Base-by-base conservation (phyloP, 2,888 invertebrate genomes). In the Fragum sueziense region DNA sequence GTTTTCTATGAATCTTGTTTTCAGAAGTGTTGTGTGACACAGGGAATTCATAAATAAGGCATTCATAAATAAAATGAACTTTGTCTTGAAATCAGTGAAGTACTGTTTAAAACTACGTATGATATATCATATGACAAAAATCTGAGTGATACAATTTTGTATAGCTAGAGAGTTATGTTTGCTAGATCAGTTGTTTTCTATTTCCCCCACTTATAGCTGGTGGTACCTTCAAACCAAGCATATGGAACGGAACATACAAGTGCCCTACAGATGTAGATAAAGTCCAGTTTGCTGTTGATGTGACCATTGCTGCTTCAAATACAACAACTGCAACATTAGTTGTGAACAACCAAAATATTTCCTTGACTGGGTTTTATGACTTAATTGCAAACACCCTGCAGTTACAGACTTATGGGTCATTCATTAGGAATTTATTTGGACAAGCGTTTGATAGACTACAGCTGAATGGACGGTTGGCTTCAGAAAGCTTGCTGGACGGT, bases 161-260 rank as follows among this genome's bases (percentile, higher is more conserved):
- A n/a, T n/a, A n/a, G 47, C 47, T 47, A 47, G 47, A 9, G 37
- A 6, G 37, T 20, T n/a, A 47, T 47, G 47, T 47, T 4, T 47
- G 47, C 47, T 47, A 47, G 47, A n/a, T n/a, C n/a, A n/a, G n/a
- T n/a, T n/a, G n/a, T 47, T 4, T 47, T 4, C 7, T 4, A 47
- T n/a, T 47, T 14, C 37, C 14, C 14, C 14, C 29, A 27, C 27
- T 29, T 59, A 17, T 29, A 51, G 61, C 79, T 80, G 84, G n/a
- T 71, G 61, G 65, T 59, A 77, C 74, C 20, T 80, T 87, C 59
- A 47, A 85, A 3, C 85, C 87, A n/a, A 86, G 87, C 77, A 72
- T 79, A 27, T 87, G 87, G 87, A 78, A 79, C 62, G 87, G 87
- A 20, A 76, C 72, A 27, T 87, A 84, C 65, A 70, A 67, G 1